phyloP scores from a whole-genome alignment of 1,140 invertebrate species.

The Hypsibius dujardini region DNA sequence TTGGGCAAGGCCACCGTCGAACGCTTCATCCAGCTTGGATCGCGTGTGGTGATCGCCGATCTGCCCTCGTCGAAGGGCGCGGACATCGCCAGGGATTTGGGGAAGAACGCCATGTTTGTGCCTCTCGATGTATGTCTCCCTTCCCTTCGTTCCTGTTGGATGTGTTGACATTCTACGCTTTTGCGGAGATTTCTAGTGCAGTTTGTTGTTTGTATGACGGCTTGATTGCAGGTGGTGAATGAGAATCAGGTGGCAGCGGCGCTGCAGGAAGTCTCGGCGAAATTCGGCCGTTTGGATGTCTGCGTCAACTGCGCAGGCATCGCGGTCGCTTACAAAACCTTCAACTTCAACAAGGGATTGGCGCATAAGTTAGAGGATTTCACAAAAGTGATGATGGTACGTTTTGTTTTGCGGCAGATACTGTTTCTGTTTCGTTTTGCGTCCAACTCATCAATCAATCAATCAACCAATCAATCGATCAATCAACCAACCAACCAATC shows the following conservation, averaged over 20 bases:
- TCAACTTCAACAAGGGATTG: constrained; percentile 67
- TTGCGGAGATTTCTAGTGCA: too few relatives aligned
- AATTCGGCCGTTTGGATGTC: constrained; percentile 68
- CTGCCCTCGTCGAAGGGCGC: constrained; percentile 59
- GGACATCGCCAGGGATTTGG: constrained; percentile 52
- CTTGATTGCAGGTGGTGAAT: constrained; percentile 48
- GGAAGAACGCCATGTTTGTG: constrained; percentile 54
- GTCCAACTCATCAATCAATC: neutral
- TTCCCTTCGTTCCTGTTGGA: too few relatives aligned
- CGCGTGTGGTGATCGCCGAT: constrained; percentile 66
- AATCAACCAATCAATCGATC: too few relatives aligned
- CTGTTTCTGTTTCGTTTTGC: too few relatives aligned
- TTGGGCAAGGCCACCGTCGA: constrained; percentile 71
- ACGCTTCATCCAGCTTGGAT: constrained; percentile 57
- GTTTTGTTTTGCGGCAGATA: constrained; percentile 5
- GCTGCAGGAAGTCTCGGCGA: constrained; percentile 48
- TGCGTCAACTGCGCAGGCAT: constrained; percentile 90
- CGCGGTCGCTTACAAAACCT: constrained; percentile 64
- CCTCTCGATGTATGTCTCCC: constrained; percentile 54
- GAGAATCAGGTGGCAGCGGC: constrained; percentile 61
- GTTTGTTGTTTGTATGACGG: too few relatives aligned
- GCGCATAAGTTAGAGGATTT: constrained; percentile 49
- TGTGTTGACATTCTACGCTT: too few relatives aligned
- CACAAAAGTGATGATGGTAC: constrained; percentile 38
- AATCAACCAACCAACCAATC: too few relatives aligned